Base-by-base conservation (phyloP, 2,797 vertebrate genomes). In the Saxicola maurus region DNA sequence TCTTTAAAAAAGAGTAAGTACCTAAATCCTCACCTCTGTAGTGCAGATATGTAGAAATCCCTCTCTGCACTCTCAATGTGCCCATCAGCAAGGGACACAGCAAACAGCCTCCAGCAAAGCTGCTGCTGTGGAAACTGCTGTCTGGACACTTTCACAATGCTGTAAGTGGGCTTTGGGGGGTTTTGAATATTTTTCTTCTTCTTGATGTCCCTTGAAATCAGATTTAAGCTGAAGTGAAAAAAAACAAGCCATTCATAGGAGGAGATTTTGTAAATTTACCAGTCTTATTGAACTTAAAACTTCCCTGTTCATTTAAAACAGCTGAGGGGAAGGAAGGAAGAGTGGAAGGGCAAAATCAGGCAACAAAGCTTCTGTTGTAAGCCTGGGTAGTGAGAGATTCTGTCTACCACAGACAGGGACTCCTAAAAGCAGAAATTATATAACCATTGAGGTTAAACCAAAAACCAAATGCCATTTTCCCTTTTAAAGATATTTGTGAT, bases 271-370 rank as follows among this genome's bases (percentile, higher is more conserved):
- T 55, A 69, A 86, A 81, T 69, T 31, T 77, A 61, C 71, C 31
- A 7, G 30, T 84, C 38, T 74, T 3, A 1, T 15, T 23, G 6
- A 89, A 86, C 45, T 68, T 85, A 82, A 67, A 87, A 78, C n/a
- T 87, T 93, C 61, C 30, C 57, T 59, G 28, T 88, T 90, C 88
- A 65, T 89, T 91, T 89, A 83, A 95, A 90, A 90, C 64, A 84
- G 82, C 53, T 56, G 55, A 76, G 80, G 51, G 82, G 79, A 95
- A 92, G 87, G 74, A 83, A 93, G 67, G 86, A 78, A 90, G 78
- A 48, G 53, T 74, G 57, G 90, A 91, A 85, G 42, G 37, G 38
- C 43, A 67, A 84, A 91, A 91, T n/a, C 65, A 89, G 82, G 64
- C 67, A 86, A 67, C 40, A 86, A 88, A 76, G 74, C 46, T 71